These are phyloP conservation scores for Palythoa heliodiscus DNA, from an alignment of 92 coral and sea anemone species.

Conservation along the genomic window DNA sequence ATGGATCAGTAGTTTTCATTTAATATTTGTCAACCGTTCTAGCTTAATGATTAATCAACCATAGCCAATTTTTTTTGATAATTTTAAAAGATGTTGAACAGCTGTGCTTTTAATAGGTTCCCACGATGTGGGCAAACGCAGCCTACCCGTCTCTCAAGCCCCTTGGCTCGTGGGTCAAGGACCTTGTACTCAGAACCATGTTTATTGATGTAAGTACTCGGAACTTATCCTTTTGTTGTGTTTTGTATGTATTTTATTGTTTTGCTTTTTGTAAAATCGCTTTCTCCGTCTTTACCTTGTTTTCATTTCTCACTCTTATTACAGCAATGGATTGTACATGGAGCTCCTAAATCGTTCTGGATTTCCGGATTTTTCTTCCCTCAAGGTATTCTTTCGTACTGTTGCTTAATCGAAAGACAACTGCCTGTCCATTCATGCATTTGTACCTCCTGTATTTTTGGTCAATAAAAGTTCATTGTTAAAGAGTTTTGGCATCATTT, in stretches of 20 bases:
- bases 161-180: conserved; percentile 99
- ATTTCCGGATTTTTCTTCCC: conserved; percentile 99
- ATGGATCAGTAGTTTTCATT: too few species aligned
- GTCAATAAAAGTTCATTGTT: too few species aligned
- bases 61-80: too few species aligned
- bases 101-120: conserved; percentile 65
- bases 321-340: conserved; percentile 99
- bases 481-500: too few species aligned
- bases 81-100: background rate
- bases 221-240: background rate
- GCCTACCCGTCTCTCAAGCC: conserved; percentile 98
- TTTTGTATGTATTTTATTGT: too few species aligned
- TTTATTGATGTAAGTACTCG: conserved; percentile 85
- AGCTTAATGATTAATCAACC: too few species aligned
- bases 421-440: too few species aligned
- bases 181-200: conserved; percentile 85
- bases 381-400: conserved; percentile 70
- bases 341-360: conserved; percentile 96
- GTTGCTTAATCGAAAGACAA: background rate
- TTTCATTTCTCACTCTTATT: background rate
- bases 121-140: conserved; percentile 96
- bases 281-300: background rate
- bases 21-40: too few species aligned
- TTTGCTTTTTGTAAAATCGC: too few species aligned
- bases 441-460: too few species aligned